Evolutionary conservation across 1,140 invertebrate species (phyloP).

Genomic region (Cylas formicarius): DNA sequence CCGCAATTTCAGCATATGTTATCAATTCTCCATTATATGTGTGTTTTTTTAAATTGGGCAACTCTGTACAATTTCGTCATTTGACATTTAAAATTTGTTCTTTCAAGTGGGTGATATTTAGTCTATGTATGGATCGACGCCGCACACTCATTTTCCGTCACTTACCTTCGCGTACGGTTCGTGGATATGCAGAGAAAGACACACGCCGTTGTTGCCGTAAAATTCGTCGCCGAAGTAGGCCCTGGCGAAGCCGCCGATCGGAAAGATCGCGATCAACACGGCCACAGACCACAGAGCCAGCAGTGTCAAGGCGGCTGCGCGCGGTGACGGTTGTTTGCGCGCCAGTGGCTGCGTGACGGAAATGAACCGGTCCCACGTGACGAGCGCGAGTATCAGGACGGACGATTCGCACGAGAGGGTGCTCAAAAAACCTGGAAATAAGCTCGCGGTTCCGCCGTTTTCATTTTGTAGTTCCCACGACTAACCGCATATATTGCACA

Average conservation of each 20-base stretch:
- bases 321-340: constrained; percentile 37
- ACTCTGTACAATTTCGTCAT: too few species aligned
- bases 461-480: not conserved
- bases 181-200: constrained; percentile 56
- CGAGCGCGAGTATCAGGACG: constrained; percentile 55
- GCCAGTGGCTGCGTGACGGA: constrained; percentile 54
- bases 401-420: constrained; percentile 61
- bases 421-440: constrained; percentile 52
- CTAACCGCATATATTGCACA: constrained; percentile 49
- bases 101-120: too few species aligned
- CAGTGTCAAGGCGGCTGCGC: constrained; percentile 40
- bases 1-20: too few species aligned
- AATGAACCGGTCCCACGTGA: constrained; percentile 57
- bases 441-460: too few species aligned
- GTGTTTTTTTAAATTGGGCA: not conserved
- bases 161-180: constrained; percentile 50
- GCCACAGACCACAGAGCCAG: constrained; percentile 50
- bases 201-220: constrained; percentile 56
- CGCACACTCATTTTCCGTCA: too few species aligned
- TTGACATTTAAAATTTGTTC: too few species aligned
- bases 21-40: too few species aligned
- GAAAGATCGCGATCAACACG: constrained; percentile 47
- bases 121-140: too few species aligned
- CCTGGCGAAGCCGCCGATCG: constrained; percentile 37
- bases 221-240: constrained; percentile 49